A percentile compares a stretch with the other conserved stretches of the same genome.
Conservation (phyloP, 2,113 vertebrate genomes). For the Fukomys damarensis region DNA sequence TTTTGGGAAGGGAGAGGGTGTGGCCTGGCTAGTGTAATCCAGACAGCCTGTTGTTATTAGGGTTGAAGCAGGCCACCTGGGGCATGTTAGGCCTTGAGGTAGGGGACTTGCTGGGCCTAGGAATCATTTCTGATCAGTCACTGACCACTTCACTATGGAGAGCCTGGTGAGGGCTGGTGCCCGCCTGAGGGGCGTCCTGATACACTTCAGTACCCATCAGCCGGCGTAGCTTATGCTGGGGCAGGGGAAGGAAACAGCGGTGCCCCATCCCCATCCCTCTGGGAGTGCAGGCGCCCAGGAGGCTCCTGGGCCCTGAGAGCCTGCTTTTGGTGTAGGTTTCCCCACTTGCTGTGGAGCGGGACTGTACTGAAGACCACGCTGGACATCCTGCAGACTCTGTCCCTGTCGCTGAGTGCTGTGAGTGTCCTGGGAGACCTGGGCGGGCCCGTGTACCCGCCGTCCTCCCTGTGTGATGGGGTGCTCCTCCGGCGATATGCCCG, state of each 20-base stretch:
- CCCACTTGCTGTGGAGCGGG: slow-evolving; percentile 97
- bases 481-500: not conserved
- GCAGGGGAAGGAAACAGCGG: not conserved
- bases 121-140: not conserved
- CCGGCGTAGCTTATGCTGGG: not conserved
- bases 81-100: not conserved
- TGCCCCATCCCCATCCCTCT: fast-evolving
- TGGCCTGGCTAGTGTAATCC: not conserved
- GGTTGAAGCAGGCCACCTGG: not conserved
- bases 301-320: not conserved
- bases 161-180: not conserved
- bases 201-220: too few relatives aligned
- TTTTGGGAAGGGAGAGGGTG: not conserved
- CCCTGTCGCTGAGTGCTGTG: slow-evolving; percentile 95
- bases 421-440: slow-evolving; percentile 76
- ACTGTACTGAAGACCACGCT: slow-evolving; percentile 97
- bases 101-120: not conserved
- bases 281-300: not conserved
- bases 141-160: not conserved
- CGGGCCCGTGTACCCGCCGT: not conserved
- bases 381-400: slow-evolving; percentile 97
- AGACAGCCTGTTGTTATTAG: not conserved
- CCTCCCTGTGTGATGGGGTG: not conserved
- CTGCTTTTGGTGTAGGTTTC: slow-evolving; percentile 88
- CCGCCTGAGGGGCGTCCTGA: not conserved